Evolutionary conservation across 2,113 vertebrate species (phyloP).

Genomic region (Porphyrio hochstetteri): DNA sequence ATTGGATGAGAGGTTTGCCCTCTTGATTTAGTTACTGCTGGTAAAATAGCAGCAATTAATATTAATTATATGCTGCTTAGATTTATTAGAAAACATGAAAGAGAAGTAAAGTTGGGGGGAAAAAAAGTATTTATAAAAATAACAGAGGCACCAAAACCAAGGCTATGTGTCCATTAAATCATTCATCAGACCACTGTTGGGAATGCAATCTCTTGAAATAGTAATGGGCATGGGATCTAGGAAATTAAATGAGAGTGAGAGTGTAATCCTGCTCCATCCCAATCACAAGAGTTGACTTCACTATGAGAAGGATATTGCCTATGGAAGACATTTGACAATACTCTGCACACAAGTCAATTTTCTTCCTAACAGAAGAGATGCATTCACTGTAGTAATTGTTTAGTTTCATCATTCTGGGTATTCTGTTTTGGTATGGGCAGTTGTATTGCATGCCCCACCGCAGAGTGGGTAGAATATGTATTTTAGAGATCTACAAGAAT

Average conservation of each 20-base stretch:
- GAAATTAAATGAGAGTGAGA: neutral
- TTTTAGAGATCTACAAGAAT: neutral
- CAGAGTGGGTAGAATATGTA: neutral
- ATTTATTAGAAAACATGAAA: neutral
- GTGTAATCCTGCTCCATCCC: neutral
- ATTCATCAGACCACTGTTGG: neutral
- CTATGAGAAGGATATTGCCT: neutral
- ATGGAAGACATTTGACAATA: neutral
- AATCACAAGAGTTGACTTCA: neutral
- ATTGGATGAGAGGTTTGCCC: neutral
- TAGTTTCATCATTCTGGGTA: neutral
- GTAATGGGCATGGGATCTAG: neutral
- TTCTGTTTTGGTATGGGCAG: neutral
- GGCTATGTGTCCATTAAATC: neutral
- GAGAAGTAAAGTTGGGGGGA: neutral
- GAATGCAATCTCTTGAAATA: neutral
- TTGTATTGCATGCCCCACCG: neutral
- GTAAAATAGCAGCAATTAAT: neutral
- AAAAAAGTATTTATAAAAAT: neutral
- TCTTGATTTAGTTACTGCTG: neutral
- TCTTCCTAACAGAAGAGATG: neutral
- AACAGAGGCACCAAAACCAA: neutral
- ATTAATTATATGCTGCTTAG: neutral
- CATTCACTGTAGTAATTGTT: neutral
- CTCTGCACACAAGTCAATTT: neutral